Conservation (phyloP, 2,797 vertebrate genomes). For the Rhadinocentrus ornatus region DNA sequence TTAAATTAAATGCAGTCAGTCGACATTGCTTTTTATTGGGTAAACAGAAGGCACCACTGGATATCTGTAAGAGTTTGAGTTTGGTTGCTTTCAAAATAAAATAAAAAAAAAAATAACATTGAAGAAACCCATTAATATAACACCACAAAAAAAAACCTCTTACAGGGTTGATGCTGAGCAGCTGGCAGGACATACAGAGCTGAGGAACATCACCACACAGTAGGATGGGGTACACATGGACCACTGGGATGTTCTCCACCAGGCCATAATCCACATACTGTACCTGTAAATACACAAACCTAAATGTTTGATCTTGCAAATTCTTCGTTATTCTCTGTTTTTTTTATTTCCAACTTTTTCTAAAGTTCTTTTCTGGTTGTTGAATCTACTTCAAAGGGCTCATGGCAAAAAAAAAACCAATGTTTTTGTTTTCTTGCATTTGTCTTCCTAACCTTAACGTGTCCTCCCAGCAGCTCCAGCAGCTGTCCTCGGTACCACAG, state of each 20-base stretch:
- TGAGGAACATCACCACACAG: slow-evolving; percentile 86
- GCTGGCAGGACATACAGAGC: slow-evolving; percentile 90
- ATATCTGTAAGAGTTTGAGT: background rate
- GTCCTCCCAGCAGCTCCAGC: slow-evolving; percentile 81
- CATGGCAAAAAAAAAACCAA: too few species aligned
- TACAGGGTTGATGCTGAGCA: slow-evolving; percentile 87
- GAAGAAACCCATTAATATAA: background rate
- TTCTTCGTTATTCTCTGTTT: too few species aligned
- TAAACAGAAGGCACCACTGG: too few species aligned
- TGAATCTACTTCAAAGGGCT: slow-evolving; percentile 1
- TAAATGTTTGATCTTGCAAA: too few species aligned
- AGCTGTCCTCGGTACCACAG: slow-evolving; percentile 90
- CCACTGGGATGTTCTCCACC: slow-evolving; percentile 89
- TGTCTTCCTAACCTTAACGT: slow-evolving; percentile 83
- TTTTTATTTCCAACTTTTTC: too few species aligned
- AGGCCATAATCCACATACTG: slow-evolving; percentile 89
- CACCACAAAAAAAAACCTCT: slow-evolving; percentile 50
- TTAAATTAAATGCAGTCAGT: too few species aligned
- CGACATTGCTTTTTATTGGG: too few species aligned
- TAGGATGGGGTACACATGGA: slow-evolving; percentile 89
- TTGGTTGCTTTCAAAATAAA: background rate
- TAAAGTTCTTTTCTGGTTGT: background rate
- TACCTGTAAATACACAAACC: slow-evolving; percentile 79
- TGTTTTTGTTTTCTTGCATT: background rate
- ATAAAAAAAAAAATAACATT: background rate